Conservation (phyloP, 2,888 invertebrate species). For the Ypsolopha scabrella region DNA sequence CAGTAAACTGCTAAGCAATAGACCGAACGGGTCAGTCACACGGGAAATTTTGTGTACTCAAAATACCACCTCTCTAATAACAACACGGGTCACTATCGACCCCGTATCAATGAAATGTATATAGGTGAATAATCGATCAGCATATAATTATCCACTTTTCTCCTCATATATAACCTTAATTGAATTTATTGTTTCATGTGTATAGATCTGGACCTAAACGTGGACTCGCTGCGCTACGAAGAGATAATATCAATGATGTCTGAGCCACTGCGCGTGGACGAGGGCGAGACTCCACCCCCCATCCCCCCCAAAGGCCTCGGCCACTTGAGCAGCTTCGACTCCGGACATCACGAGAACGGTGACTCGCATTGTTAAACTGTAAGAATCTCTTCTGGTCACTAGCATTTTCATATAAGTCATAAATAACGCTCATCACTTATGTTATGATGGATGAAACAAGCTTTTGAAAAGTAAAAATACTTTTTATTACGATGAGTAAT, state of each 20-base stretch:
- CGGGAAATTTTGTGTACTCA: no score
- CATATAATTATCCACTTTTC: background rate
- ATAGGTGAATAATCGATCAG: constrained; percentile 24
- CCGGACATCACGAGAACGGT: constrained; percentile 56
- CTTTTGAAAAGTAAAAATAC: background rate
- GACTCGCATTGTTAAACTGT: constrained; percentile 47
- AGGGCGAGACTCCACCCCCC: constrained; percentile 53
- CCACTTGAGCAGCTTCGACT: constrained; percentile 59
- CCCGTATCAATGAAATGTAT: constrained; percentile 25
- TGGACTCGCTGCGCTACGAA: constrained; percentile 58
- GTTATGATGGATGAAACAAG: constrained; percentile 5
- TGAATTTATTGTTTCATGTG: background rate
- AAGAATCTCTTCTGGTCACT: no score
- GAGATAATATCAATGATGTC: constrained; percentile 64
- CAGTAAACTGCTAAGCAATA: no score
- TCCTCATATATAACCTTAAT: background rate
- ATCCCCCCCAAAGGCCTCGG: constrained; percentile 60
- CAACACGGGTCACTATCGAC: constrained; percentile 43
- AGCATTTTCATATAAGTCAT: no score
- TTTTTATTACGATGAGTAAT: no score
- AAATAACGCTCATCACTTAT: no score
- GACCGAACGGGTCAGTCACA: no score
- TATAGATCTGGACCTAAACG: constrained; percentile 46
- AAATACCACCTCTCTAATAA: no score
- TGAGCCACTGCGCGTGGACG: constrained; percentile 48